Evolutionary conservation across 2,797 vertebrate genomes (phyloP), one percentile per base, ranked within the genome.

Genomic region (Phyllotis vaccarum): DNA sequence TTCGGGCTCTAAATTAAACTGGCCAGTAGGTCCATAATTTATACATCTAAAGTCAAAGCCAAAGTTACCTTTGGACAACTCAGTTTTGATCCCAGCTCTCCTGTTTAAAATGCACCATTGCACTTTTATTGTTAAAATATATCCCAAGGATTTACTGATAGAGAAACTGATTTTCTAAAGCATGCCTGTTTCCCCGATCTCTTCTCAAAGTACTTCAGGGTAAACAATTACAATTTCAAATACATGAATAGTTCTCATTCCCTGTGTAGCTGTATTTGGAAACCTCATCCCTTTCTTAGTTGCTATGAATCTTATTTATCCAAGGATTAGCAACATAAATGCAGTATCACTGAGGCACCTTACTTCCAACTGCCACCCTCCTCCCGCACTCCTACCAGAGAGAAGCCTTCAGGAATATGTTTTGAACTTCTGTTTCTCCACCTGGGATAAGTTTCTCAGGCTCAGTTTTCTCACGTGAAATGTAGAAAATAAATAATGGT

Each of bases 151-250:
- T 82, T 81, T 58, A 93, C 24, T 88, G 60, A 96, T 70, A 92
- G 79, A 58, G 86, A 89, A 97, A 92, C 52, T 86, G 29, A 94
- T 49, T 80, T 87, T 72, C 52, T 90, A 66, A 95, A 90, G 31
- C 21, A 13, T 66, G 19, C 46, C 83, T 66, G 22, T 27, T 78
- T 81, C 85, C 86, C 64, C 52, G 64, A 78, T 93, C 82, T 58
- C 93, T n/a, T 86, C 49, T 89, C 85, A 93, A 4, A 95, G 52
- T 78, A 91, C 27, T 91, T 91, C 83, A 80, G 94, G 90, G 91
- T 79, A 92, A 74, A 92, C 40, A 75, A 82, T 2, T 83, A 31
- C 7, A 52, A 75, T 56, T 95, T 95, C 64, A 93, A 64, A 64
- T 37, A 90, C 6, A 86, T 27, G 46, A 93, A 52, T 72, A 64